Conservation (phyloP, 2,888 invertebrate genomes). For the Drosophila melanocephala region DNA sequence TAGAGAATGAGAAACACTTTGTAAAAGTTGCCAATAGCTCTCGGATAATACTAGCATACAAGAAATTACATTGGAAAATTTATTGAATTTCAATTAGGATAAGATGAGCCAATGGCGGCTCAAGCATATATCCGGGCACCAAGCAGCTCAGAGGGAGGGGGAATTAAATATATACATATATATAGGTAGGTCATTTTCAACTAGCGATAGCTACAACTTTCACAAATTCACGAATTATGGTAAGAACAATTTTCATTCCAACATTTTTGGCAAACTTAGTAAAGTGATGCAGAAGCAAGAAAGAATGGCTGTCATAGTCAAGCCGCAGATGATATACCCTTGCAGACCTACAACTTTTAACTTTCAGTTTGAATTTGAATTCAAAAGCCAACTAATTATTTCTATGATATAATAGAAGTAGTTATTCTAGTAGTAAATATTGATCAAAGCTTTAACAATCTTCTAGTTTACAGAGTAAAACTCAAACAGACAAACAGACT, state of each 20-base stretch:
- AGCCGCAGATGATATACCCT: neutral
- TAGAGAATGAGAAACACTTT: slow-evolving; percentile 42
- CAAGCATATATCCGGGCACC: neutral
- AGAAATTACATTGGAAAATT: slow-evolving; percentile 11
- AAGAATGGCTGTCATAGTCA: rapidly evolving
- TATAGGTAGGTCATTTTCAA: neutral
- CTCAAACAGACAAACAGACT: neutral
- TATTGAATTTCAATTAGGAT: slow-evolving; percentile 18
- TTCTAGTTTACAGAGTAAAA: neutral
- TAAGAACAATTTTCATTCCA: neutral
- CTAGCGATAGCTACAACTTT: neutral
- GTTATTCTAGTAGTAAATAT: neutral
- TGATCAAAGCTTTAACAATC: neutral
- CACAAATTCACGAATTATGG: neutral
- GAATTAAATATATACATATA: neutral
- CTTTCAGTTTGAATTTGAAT: neutral
- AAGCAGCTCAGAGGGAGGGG: neutral
- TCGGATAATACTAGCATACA: slow-evolving; percentile 5
- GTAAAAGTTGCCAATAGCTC: slow-evolving; percentile 58
- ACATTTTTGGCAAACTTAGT: neutral
- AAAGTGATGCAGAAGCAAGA: neutral
- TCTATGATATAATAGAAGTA: too few species aligned
- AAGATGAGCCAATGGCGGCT: neutral
- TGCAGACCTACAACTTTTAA: neutral
- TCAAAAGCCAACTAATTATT: too few species aligned